A percentile compares a stretch with the other conserved stretches of the same genome.
These are phyloP conservation scores for Falco naumanni DNA, from an alignment of 2,797 vertebrate species.

Conservation along the genomic window DNA sequence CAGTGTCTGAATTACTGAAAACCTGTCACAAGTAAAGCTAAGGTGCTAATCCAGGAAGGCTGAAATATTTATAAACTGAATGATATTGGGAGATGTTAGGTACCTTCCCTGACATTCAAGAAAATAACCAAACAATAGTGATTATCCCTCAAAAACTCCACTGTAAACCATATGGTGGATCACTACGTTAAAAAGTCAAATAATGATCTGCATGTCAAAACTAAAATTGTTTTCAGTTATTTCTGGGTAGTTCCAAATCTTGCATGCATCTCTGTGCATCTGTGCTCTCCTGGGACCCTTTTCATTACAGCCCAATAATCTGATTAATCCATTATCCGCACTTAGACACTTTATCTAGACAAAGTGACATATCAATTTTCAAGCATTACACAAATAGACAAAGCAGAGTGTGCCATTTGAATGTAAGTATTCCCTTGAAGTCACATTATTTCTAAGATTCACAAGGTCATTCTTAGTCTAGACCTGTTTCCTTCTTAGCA, in stretches of 20 bases:
- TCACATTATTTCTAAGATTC: background rate
- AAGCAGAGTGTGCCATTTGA: background rate
- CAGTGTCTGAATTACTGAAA: background rate
- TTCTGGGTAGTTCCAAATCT: background rate
- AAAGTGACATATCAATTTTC: constrained; percentile 1
- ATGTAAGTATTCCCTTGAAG: background rate
- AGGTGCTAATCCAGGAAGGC: background rate
- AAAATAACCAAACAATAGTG: background rate
- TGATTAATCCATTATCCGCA: constrained; percentile 36
- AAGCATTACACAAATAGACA: background rate
- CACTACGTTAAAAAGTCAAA: background rate
- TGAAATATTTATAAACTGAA: background rate
- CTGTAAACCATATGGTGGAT: background rate
- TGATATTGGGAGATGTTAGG: background rate
- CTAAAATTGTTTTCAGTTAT: background rate
- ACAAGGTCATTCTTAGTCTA: background rate
- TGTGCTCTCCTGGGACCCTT: background rate
- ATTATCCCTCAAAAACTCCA: background rate
- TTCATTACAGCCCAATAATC: background rate
- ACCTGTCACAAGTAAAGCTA: background rate
- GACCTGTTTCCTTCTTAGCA: background rate
- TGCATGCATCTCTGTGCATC: background rate
- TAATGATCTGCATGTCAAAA: background rate
- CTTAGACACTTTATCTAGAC: constrained; percentile 39
- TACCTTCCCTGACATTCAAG: background rate